Evolutionary conservation across 2,113 vertebrate genomes (phyloP), one percentile per base, ranked within the genome.

Genomic region (Sialia sialis): DNA sequence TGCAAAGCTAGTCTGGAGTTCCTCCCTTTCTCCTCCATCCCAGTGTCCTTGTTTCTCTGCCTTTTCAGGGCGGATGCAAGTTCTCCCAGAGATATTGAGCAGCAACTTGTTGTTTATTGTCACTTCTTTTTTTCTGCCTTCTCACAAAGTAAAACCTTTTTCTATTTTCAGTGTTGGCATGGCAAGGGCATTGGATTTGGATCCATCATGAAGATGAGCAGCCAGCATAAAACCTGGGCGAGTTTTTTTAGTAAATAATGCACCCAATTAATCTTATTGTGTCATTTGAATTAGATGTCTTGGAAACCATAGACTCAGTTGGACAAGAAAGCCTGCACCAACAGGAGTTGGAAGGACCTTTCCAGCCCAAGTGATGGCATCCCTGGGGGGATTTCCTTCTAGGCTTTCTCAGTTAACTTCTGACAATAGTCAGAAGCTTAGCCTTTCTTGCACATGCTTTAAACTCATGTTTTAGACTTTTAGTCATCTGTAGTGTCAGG

Each of bases 361-460:
- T 85, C 72, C 79, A 88, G 51, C 16, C 43, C 46, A 32, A 85
- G 29, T 51, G 59, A 59, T 86, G 83, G 68, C 51, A 84, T 90
- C 67, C 79, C 72, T 68, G 39, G 48, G 77, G 56, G 79, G 48
- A 79, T 90, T 96, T 94, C 68, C 85, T 94, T 90, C 48, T 52
- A 36, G 59, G 39, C 43, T 66, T 95, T 94, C 82, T 93, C 32
- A 29, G n/a, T 70, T 95, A 87, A 91, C 68, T 82, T 90, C 90
- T n/a, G n/a, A 52, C 51, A 48, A 60, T 29, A 29, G 29, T 69
- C 30, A 43, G 51, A 86, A 77, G 39, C 27, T 73, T 69, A 83
- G 25, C 15, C n/a, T 58, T 87, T 66, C 34, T 85, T 63, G 70
- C 27, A 38, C 6, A 10, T 67, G 63, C 19, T 74, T 94, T 85